A percentile compares a stretch with the other conserved stretches of the same genome.
These are phyloP conservation scores for Limnothrissa miodon DNA, from an alignment of 2,113 vertebrate species.

Conservation along the genomic window DNA sequence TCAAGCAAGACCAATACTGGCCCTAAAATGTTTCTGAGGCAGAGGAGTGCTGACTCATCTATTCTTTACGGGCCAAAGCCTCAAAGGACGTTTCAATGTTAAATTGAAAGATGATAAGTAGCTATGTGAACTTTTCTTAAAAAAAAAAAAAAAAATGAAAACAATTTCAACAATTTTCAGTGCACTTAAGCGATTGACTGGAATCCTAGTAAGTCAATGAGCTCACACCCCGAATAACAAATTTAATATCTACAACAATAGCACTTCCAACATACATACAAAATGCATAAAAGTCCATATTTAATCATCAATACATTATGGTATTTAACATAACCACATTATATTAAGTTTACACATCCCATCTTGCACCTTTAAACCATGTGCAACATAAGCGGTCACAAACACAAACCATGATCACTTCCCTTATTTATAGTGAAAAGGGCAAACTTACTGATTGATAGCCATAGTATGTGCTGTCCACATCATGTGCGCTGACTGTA, in stretches of 20 bases:
- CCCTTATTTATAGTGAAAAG: neutral
- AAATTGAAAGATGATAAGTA: neutral
- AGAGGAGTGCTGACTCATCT: neutral
- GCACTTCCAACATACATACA: neutral
- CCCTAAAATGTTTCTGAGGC: neutral
- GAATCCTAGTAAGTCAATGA: neutral
- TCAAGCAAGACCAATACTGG: neutral
- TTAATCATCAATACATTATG: too few relatives aligned
- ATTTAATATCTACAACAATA: neutral
- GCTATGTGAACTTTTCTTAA: neutral
- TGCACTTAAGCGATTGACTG: neutral
- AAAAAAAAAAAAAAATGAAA: too few relatives aligned
- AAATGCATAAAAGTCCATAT: too few relatives aligned
- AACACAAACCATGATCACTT: neutral
- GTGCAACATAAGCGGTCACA: too few relatives aligned
- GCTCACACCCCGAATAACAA: neutral
- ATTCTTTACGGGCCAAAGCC: neutral
- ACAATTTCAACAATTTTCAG: neutral
- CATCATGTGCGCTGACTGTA: constrained; percentile 79
- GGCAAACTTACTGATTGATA: constrained; percentile 71
- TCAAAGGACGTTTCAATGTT: neutral
- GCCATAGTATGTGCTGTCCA: constrained; percentile 60
- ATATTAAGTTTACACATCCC: neutral
- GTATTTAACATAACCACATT: too few relatives aligned
- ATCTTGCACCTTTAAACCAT: neutral